Base-by-base conservation (phyloP, 1,140 invertebrate genomes). In the Drosophila kikkawai region DNA sequence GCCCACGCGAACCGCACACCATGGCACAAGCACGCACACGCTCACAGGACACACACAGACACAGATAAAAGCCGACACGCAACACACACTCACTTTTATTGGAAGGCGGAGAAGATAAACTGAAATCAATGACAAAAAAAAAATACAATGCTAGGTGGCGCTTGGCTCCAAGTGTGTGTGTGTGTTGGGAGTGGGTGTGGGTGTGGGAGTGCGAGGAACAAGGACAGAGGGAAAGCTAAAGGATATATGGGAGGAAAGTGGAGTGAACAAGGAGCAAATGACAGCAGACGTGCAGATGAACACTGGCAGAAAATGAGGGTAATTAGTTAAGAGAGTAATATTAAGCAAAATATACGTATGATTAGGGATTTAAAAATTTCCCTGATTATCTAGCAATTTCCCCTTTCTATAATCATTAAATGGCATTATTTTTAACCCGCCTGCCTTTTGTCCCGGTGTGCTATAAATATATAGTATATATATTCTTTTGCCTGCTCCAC, bases 101-200 rank as follows among this genome's bases (percentile, higher is more conserved):
- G 6, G 15, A 29, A 37, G 67, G 36, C 37, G 44, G 39, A 65
- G 70, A 34, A 75, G 70, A 77, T 77, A 77, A 77, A 77, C 74
- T 77, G 64, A 77, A 77, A 77, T 77, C 75, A 77, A 77, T 77
- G 75, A 77, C 74, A 77, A 77, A 77, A 75, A 29, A 26, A 29
- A 75, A 77, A 74, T 69, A 77, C 75, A 68, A 37, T 39, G 50
- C 37, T 59, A 67, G 53, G 56, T 47, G 22, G 65, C 42, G 51
- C 29, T 34, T 32, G 44, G 22, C 19, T 61, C 29, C 15, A 41
- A 29, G 39, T 19, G 51, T 55, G 36, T 26, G 29, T 32, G 61
- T 29, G 36, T 45, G 64, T 22, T 4, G 29, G n/a, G 17, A 29
- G 45, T 41, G 61, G 7, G 32, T 47, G 53, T 4, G 29, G 9